These are phyloP conservation scores for Tribolium castaneum DNA, from an alignment of 1,140 invertebrate genomes.

Conservation along the genomic window DNA sequence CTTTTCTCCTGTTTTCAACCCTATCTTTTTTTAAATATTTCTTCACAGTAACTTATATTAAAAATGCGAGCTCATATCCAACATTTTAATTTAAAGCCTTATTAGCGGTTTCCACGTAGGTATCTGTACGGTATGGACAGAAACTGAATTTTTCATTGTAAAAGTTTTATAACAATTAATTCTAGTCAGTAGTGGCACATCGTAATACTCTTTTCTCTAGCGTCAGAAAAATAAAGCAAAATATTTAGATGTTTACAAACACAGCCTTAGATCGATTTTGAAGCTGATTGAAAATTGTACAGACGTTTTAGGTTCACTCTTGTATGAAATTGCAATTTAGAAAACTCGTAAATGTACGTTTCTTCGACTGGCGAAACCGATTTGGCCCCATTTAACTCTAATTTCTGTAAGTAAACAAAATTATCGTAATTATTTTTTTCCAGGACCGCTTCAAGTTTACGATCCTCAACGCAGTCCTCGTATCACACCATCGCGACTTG, in stretches of 20 bases:
- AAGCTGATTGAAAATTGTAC: not conserved
- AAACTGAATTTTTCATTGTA: no score
- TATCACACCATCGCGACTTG: slow-evolving; percentile 74
- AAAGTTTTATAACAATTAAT: no score
- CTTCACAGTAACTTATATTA: no score
- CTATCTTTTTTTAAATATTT: no score
- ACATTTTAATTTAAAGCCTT: no score
- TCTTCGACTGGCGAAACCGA: not conserved
- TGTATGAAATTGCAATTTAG: not conserved
- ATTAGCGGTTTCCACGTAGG: no score
- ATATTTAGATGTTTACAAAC: not conserved
- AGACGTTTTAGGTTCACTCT: not conserved
- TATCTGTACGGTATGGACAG: no score
- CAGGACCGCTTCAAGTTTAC: slow-evolving; percentile 91
- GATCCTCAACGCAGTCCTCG: slow-evolving; percentile 85
- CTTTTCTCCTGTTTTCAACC: no score
- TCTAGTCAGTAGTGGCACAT: no score
- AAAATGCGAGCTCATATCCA: no score
- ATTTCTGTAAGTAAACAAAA: not conserved
- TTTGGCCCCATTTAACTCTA: not conserved
- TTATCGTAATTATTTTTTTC: slow-evolving; percentile 42
- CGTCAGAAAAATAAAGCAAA: not conserved
- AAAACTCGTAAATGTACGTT: not conserved
- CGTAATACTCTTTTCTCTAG: not conserved
- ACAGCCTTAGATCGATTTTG: not conserved